Evolutionary conservation across 2,888 invertebrate species (phyloP), one percentile per base, ranked within the genome.

Genomic region (Bursaphelenchus okinawaensis): DNA sequence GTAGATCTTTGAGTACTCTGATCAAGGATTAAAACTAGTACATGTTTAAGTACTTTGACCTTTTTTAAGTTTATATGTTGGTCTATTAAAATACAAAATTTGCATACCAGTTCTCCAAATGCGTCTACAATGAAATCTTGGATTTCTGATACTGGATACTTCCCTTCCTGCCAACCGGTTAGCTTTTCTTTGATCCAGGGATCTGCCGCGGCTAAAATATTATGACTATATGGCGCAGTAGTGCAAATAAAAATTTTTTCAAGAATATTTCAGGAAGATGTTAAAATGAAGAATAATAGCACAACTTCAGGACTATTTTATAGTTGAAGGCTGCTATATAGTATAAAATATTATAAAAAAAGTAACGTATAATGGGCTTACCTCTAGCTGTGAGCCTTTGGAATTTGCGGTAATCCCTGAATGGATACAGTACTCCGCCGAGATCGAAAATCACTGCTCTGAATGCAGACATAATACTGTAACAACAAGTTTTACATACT

Each of bases 391-490:
- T 20, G 7, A 63, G 20, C 23, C 52, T 23, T 8, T 62, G 12
- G 24, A 40, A 31, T n/a, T 51, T 26, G 9, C 52, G 40, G 52
- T 62, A 63, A 52, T 63, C 24, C 27, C 61, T 64, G 51, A 64
- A 63, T 2, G 23, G 40, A 9, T 63, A 23, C 29, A 65, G 19
- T 8, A 64, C 65, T 26, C 55, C 62, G 23, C 64, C 64, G 59
- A 63, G 59, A 29, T 63, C 64, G 52, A 63, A 63, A 23, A 63
- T 61, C 12, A 63, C 64, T 8, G 62, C 62, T 60, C 52, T 60
- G 24, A 60, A 24, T 12, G 23, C 54, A 1, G 54, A 54, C 54
- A 54, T 54, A 12, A 24, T 40, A 16, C 40, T 12, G 40, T 12
- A n/a, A n/a, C n/a, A n/a, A n/a, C n/a, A n/a, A n/a, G n/a, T n/a